Percentiles rank a stretch among this genome's conserved stretches.
Evolutionary conservation across 1,140 invertebrate species (phyloP).

Genomic region (Aphis gossypii): DNA sequence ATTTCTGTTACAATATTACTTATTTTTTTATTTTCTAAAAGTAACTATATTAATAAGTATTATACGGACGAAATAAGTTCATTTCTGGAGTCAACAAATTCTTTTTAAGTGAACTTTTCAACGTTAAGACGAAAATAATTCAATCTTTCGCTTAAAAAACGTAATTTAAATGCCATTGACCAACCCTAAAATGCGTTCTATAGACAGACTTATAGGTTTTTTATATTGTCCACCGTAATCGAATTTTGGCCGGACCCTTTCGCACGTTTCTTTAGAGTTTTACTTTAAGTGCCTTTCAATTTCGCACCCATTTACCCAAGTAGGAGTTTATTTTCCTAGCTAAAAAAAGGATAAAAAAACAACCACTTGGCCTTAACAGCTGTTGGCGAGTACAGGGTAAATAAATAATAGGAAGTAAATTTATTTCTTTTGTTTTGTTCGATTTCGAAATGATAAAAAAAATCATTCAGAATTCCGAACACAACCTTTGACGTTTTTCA

Average conservation of each 20-base stretch:
- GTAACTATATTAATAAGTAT: not conserved
- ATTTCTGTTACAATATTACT: not conserved
- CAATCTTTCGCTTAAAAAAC: slow-evolving; percentile 48
- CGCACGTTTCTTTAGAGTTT: slow-evolving; percentile 57
- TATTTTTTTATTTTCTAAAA: not conserved
- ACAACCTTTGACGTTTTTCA: slow-evolving; percentile 26
- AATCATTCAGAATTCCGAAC: slow-evolving; percentile 51
- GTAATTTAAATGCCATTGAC: slow-evolving; percentile 58
- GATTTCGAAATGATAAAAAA: slow-evolving; percentile 35
- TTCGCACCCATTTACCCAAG: slow-evolving; percentile 57
- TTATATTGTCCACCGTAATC: slow-evolving; percentile 56
- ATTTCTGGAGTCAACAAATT: not conserved
- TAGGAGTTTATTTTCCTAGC: slow-evolving; percentile 51
- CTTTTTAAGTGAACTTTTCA: slow-evolving; percentile 34
- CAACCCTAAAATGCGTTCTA: slow-evolving; percentile 50
- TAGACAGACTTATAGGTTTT: slow-evolving; percentile 54
- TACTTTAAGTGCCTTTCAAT: slow-evolving; percentile 58
- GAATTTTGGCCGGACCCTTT: slow-evolving; percentile 56
- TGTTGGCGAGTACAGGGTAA: slow-evolving; percentile 57
- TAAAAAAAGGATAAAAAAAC: slow-evolving; percentile 46
- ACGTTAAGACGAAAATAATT: slow-evolving; percentile 56
- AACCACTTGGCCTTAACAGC: slow-evolving; percentile 56
- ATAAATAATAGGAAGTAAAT: slow-evolving; percentile 56
- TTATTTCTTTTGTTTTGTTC: slow-evolving; percentile 37
- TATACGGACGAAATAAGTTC: not conserved